phyloP scores from a whole-genome alignment of 2,888 invertebrate species.

The Pristionchus mayeri region DNA sequence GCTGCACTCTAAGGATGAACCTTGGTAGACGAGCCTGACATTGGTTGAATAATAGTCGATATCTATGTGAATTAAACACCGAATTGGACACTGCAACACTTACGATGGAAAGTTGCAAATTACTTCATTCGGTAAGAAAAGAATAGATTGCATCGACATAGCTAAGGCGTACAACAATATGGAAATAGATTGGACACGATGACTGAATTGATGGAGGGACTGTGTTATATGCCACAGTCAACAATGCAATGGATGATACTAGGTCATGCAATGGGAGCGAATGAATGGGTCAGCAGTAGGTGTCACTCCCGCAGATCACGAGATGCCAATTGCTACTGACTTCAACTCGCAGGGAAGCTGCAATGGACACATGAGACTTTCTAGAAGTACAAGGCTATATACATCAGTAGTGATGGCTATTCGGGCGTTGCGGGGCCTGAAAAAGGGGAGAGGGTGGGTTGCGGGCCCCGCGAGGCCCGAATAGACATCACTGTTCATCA shows the following conservation, averaged over 20 bases:
- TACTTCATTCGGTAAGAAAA: conserved; percentile 19
- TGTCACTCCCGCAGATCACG: neutral
- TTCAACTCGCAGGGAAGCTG: conserved; percentile 38
- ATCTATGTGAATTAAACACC: neutral
- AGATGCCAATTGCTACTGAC: neutral
- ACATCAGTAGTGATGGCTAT: no score
- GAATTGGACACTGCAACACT: no score
- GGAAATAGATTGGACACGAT: conserved; percentile 32
- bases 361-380: neutral
- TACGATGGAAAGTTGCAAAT: neutral
- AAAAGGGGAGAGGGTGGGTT: no score
- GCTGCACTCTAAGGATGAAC: no score
- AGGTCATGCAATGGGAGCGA: neutral
- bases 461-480: no score
- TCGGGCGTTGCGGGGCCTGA: no score
- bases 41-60: neutral
- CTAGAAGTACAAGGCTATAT: neutral
- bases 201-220: neutral
- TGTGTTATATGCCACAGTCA: neutral
- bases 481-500: no score
- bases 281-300: neutral
- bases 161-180: conserved; percentile 6
- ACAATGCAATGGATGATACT: neutral
- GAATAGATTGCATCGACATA: neutral
- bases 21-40: no score